Base-by-base conservation (phyloP, 2,888 invertebrate genomes). In the Leptarthrus brevirostris region DNA sequence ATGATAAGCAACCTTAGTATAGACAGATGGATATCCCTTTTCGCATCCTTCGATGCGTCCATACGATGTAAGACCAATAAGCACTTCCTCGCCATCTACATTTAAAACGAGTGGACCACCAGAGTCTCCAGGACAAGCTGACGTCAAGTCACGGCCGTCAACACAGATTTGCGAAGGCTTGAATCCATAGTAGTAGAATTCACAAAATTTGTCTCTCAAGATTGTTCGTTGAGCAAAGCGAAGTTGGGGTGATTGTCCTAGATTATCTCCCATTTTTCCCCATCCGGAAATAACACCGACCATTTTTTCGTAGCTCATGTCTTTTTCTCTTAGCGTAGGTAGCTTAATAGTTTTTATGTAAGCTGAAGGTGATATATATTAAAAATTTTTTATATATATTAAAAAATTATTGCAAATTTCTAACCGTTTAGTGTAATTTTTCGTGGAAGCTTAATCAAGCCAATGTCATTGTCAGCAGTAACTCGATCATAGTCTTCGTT, bases 391-490 rank as follows among this genome's bases (percentile, higher is more conserved):
- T 61, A 5, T 40, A 5, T 4, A 30, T 1, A n/a, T 40, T 1
- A 40, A n/a, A 18, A 12, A 12, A 36, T 3, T 47, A 5, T 16
- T 4, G 3, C 24, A 49, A 14, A 30, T 1, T 24, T 5, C 24
- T 66, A 47, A 66, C 66, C 16, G 6, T 16, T 26, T n/a, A 66
- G 26, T 26, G 16, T 14, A 16, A 66, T 26, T 14, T 66, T 30
- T 0, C 20, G 1, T 5, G 66, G 78, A 2, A 80, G 77, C 44
- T 77, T 77, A 76, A 83, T 81, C 52, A 83, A 75, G 0, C 81
- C 80, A 73, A 83, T 83, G 53, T 83, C 83, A 74, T 83, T 80
- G 16, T 70, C 71, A 75, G 81, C 72, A 2, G 76, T 16, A 0
- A 14, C 2, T 0, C 79, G 75, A 77, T 80, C 80, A 74, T 79